These are phyloP conservation scores for Drosophila mulleri DNA, from an alignment of 2,888 invertebrate genomes.

Conservation along the genomic window DNA sequence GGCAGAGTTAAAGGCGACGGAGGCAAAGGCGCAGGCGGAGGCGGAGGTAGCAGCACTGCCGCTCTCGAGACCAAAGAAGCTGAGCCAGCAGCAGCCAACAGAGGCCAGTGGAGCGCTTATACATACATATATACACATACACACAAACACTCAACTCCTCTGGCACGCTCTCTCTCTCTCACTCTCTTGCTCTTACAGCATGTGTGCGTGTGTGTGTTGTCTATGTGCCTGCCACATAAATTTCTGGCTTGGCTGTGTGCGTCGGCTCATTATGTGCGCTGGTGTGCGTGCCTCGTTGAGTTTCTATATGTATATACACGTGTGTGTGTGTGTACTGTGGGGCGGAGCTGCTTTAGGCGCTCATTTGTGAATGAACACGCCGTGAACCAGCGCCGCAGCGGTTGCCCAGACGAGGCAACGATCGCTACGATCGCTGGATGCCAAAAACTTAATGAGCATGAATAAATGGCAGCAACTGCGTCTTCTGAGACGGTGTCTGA, in stretches of 20 bases:
- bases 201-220: slow-evolving; percentile 42
- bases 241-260: slow-evolving; percentile 54
- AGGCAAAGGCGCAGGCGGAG: slow-evolving; percentile 24
- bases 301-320: slow-evolving; percentile 16
- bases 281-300: slow-evolving; percentile 37
- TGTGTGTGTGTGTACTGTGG: slow-evolving; percentile 68
- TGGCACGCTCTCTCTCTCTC: neutral
- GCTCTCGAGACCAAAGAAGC: slow-evolving; percentile 49
- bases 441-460: slow-evolving; percentile 78
- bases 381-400: slow-evolving; percentile 55
- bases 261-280: slow-evolving; percentile 65
- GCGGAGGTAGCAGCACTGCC: slow-evolving; percentile 25
- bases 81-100: slow-evolving; percentile 51
- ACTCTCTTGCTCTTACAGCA: slow-evolving; percentile 8
- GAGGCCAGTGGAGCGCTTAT: slow-evolving; percentile 38
- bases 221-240: slow-evolving; percentile 76
- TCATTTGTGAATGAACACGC: slow-evolving; percentile 83
- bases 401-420: slow-evolving; percentile 49
- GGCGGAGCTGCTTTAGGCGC: slow-evolving; percentile 84
- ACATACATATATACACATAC: slow-evolving; percentile 17
- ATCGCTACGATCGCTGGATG: slow-evolving; percentile 56
- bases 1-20: slow-evolving; percentile 4
- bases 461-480: slow-evolving; percentile 70
- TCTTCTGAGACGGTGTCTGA: slow-evolving; percentile 31
- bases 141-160: neutral